A percentile compares a stretch with the other conserved stretches of the same genome.
Conservation (phyloP, 2,888 invertebrate genomes). For the Ornithoptera alexandrae region DNA sequence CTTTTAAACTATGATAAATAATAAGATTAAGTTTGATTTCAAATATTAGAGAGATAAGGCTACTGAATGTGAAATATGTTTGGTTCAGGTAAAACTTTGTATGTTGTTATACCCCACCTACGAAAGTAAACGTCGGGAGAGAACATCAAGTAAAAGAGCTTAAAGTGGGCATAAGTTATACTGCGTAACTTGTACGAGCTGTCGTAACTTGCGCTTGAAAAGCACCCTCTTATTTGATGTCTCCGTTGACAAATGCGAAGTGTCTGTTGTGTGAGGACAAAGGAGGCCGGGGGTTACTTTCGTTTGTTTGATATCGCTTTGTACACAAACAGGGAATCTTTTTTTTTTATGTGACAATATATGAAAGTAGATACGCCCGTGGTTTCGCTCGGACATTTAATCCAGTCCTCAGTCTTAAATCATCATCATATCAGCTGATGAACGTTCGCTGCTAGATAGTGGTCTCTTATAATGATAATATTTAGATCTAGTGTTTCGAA, state of each 20-base stretch:
- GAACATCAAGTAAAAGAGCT: conserved; percentile 20
- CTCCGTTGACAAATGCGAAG: conserved; percentile 57
- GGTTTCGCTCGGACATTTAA: not conserved
- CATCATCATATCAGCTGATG: too few relatives aligned
- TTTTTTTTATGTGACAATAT: not conserved
- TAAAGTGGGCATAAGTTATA: conserved; percentile 44
- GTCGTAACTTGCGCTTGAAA: conserved; percentile 45
- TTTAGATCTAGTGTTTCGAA: too few relatives aligned
- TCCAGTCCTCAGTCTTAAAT: not conserved
- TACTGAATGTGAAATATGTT: not conserved
- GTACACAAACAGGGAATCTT: conserved; percentile 3
- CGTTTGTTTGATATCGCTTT: conserved; percentile 31
- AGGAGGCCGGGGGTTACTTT: conserved; percentile 30
- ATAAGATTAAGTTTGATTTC: too few relatives aligned
- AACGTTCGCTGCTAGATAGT: too few relatives aligned
- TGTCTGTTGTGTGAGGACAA: conserved; percentile 48
- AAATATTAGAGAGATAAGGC: too few relatives aligned
- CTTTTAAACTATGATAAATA: too few relatives aligned
- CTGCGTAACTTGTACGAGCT: conserved; percentile 21
- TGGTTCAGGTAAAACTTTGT: not conserved
- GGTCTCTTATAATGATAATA: too few relatives aligned
- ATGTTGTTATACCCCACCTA: not conserved
- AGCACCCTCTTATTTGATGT: conserved; percentile 60
- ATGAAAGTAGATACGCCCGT: not conserved
- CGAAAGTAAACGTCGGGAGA: not conserved